Base-by-base conservation (phyloP, 2,888 invertebrate genomes). In the Acanthopleura granulata region DNA sequence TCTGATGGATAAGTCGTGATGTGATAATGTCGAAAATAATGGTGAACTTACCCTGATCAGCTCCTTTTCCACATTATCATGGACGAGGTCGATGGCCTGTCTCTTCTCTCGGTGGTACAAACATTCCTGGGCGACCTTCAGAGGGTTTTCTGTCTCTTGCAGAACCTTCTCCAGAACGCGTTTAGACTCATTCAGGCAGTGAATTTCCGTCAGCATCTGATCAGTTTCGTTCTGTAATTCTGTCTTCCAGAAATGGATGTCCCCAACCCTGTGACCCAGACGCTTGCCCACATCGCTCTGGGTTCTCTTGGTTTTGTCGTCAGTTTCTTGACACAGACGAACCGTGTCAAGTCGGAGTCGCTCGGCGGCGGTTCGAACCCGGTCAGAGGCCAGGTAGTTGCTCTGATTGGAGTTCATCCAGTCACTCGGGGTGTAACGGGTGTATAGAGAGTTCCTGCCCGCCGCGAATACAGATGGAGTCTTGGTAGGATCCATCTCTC, bases 91-190 rank as follows among this genome's bases (percentile, higher is more conserved):
- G 84, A 96, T 93, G 73, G 95, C 96, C 91, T 95, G 94, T 78
- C 97, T 93, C 85, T 95, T 95, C 92, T 97, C 97, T 75, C 97
- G 92, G 88, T 97, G 95, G 91, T 97, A 97, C 71, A 98, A 93
- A 89, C 97, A 97, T 91, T 98, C 97, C 91, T 97, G 97, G 51
- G 96, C 95, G 81, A 97, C 95, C 85, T 97, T 96, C 80, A 97
- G 91, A 0, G 97, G 97, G 0, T 95, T 95, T 90, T 97, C 97
- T 75, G 96, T 94, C 88, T 96, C 95, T 73, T 93, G 92, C 78
- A 95, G 91, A 25, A 94, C 93, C 86, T 94, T 94, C 85, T 94
- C 93, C 71, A 96, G 90, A 22, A 94, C 93, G 80, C 95, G 92
- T 88, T 94, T 94, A 80, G 94, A 92, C 86, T 94, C 94, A 91